phyloP scores from a whole-genome alignment of 2,888 invertebrate genomes.

The Cremastinae sp. region DNA sequence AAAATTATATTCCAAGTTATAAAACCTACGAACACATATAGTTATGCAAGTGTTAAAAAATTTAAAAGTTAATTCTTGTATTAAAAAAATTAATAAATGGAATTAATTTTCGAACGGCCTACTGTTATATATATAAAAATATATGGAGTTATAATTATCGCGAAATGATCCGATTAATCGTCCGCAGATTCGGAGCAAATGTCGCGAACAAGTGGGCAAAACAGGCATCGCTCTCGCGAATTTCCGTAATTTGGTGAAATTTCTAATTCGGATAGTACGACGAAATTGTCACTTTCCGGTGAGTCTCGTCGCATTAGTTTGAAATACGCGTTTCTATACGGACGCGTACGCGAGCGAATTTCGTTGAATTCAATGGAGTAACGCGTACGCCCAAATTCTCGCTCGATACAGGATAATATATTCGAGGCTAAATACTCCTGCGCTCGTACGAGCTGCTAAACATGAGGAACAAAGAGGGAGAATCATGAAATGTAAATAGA shows the following conservation, averaged over 20 bases:
- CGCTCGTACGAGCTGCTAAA: conserved; percentile 3
- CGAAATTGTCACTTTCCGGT: not conserved
- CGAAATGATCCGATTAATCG: not conserved
- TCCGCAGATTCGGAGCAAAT: not conserved
- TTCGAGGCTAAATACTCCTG: conserved; percentile 24
- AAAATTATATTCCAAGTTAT: too few species aligned
- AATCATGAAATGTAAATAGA: conserved; percentile 76
- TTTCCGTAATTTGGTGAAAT: not conserved
- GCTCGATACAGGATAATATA: conserved; percentile 3
- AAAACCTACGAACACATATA: too few species aligned
- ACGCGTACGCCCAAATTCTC: conserved; percentile 14
- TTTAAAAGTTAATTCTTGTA: too few species aligned
- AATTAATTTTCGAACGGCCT: too few species aligned
- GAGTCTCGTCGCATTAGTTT: not conserved
- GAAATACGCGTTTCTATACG: not conserved
- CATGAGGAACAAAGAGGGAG: conserved; percentile 11
- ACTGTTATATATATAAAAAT: too few species aligned
- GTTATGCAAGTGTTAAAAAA: too few species aligned
- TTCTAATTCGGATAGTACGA: not conserved
- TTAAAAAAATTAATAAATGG: too few species aligned
- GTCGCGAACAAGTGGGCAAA: not conserved
- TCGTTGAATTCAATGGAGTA: not conserved
- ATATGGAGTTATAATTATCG: too few species aligned
- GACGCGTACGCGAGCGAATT: not conserved
- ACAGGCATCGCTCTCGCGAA: not conserved